Evolutionary conservation across 2,888 invertebrate species (phyloP).

Genomic region (Chymomyza procnemis): DNA sequence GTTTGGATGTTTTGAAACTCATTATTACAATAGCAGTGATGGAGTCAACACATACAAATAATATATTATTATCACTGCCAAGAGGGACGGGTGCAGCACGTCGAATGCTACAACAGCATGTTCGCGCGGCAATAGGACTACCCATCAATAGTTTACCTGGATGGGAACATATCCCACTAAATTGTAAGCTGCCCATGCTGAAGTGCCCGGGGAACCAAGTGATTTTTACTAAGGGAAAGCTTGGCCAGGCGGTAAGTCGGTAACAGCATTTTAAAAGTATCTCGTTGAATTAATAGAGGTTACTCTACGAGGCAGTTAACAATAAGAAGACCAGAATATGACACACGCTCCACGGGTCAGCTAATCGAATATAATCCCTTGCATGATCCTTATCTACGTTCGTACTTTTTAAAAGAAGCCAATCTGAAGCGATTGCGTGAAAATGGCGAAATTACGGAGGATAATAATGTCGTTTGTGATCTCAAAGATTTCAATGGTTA

Average conservation of each 20-base stretch:
- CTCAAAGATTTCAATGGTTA: constrained; percentile 83
- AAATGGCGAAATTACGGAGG: constrained; percentile 81
- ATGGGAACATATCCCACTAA: constrained; percentile 76
- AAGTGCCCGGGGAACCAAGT: constrained; percentile 77
- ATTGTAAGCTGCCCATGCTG: constrained; percentile 77
- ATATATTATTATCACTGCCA: too few species aligned
- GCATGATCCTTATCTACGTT: constrained; percentile 81
- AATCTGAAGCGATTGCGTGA: constrained; percentile 79
- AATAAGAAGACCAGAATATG: constrained; percentile 69
- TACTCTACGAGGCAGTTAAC: too few species aligned
- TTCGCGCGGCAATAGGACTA: constrained; percentile 62
- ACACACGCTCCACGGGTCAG: constrained; percentile 62
- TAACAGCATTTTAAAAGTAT: too few species aligned
- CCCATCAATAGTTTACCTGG: constrained; percentile 77
- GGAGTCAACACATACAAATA: too few species aligned
- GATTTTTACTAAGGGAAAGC: constrained; percentile 77
- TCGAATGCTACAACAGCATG: constrained; percentile 65
- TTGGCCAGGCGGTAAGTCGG: constrained; percentile 73
- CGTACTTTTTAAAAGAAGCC: constrained; percentile 79
- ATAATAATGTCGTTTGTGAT: constrained; percentile 82
- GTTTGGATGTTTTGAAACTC: too few species aligned
- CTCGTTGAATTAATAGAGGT: too few species aligned
- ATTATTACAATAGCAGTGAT: too few species aligned
- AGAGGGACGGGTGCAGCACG: constrained; percentile 56
- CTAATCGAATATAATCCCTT: constrained; percentile 80